These are phyloP conservation scores for Cephus cinctus DNA, from an alignment of 1,140 invertebrate species.

Conservation along the genomic window DNA sequence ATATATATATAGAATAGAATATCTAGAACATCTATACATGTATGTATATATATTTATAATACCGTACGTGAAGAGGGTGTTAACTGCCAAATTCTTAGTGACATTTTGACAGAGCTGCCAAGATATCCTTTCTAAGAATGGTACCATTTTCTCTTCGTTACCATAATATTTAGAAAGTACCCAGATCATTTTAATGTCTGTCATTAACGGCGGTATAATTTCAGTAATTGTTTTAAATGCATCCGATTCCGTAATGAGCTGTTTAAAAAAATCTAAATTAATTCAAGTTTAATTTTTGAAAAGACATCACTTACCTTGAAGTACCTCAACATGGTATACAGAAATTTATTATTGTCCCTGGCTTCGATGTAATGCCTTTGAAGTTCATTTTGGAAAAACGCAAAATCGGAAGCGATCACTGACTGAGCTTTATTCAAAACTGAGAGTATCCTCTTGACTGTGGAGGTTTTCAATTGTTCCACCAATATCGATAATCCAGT, in stretches of 20 bases:
- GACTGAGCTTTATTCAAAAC: slow-evolving; percentile 59
- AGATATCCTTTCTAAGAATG: slow-evolving; percentile 76
- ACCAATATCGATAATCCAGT: slow-evolving; percentile 71
- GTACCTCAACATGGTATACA: slow-evolving; percentile 76
- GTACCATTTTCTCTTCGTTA: slow-evolving; percentile 72
- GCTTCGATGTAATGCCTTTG: slow-evolving; percentile 73
- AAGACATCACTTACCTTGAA: slow-evolving; percentile 64
- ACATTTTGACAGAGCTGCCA: slow-evolving; percentile 77
- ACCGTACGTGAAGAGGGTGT: slow-evolving; percentile 69
- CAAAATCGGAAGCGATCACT: slow-evolving; percentile 54
- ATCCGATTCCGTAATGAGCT: slow-evolving; percentile 71
- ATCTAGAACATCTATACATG: no score
- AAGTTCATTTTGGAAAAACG: slow-evolving; percentile 59
- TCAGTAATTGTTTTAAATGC: slow-evolving; percentile 71
- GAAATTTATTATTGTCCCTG: slow-evolving; percentile 81
- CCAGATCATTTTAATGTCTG: slow-evolving; percentile 83
- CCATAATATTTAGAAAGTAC: slow-evolving; percentile 74
- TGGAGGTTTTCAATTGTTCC: slow-evolving; percentile 76
- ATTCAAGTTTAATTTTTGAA: slow-evolving; percentile 12
- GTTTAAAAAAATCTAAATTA: slow-evolving; percentile 23
- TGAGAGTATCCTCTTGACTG: slow-evolving; percentile 64
- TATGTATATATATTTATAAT: no score
- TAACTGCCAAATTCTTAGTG: slow-evolving; percentile 68
- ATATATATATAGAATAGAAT: no score
- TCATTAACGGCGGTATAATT: slow-evolving; percentile 75